Evolutionary conservation across 2,797 vertebrate species (phyloP).

Genomic region (Pangasius macronema): DNA sequence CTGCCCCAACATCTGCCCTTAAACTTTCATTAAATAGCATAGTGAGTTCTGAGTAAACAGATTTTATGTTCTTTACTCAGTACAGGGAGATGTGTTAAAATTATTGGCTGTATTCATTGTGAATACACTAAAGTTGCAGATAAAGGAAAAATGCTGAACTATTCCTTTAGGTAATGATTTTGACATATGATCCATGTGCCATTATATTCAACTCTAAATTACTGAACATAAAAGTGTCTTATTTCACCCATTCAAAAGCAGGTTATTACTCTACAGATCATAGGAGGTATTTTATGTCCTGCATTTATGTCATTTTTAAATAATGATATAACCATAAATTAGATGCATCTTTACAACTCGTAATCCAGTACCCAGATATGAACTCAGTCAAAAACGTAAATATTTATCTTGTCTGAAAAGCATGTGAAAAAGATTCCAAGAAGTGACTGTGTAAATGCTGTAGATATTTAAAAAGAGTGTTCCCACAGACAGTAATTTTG

Average conservation of each 20-base stretch:
- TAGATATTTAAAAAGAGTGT: background rate
- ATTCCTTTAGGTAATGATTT: background rate
- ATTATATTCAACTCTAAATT: background rate
- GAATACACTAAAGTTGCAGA: background rate
- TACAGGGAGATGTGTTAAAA: background rate
- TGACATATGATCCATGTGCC: background rate
- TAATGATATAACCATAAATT: slow-evolving; percentile 62
- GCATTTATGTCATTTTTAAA: slow-evolving; percentile 49
- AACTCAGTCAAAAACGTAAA: background rate
- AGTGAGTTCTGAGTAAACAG: background rate
- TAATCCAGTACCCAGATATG: background rate
- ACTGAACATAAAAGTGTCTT: slow-evolving; percentile 4
- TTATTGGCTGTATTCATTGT: background rate
- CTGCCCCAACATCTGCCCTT: background rate
- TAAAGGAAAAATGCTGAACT: no score
- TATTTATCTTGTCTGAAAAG: background rate
- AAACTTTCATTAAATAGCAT: background rate
- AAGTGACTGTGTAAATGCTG: background rate
- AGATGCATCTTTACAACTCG: slow-evolving; percentile 66
- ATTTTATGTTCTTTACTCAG: no score
- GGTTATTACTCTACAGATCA: background rate
- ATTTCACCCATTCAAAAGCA: background rate
- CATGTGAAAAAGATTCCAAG: background rate
- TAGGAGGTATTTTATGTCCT: background rate
- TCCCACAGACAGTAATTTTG: background rate